Evolutionary conservation across 2,113 vertebrate species (phyloP).

Genomic region (Pseudopodoces humilis): DNA sequence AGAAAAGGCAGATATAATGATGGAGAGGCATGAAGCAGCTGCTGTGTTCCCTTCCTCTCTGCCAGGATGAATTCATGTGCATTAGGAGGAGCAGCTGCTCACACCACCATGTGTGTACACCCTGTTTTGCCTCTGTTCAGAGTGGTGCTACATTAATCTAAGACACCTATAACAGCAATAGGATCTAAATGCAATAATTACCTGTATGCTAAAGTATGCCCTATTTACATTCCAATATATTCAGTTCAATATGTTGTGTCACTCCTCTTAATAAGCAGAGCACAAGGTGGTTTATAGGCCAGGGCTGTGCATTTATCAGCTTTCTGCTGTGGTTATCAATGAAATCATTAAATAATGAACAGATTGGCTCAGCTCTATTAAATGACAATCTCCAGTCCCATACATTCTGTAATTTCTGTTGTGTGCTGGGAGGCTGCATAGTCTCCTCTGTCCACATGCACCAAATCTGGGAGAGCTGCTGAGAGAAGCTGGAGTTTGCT

Average conservation of each 20-base stretch:
- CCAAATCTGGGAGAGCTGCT: not conserved
- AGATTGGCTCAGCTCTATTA: constrained; percentile 44
- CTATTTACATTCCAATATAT: not conserved
- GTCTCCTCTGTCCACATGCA: not conserved
- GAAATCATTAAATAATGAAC: constrained; percentile 70
- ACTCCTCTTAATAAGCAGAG: constrained; percentile 58
- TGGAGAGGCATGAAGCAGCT: not conserved
- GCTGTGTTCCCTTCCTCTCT: not conserved
- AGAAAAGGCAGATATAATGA: not conserved
- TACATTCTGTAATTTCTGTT: not conserved
- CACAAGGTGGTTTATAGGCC: constrained; percentile 44
- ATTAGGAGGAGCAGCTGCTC: not conserved
- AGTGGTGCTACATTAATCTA: not conserved
- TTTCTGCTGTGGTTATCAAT: constrained; percentile 42
- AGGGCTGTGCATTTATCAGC: constrained; percentile 36
- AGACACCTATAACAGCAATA: not conserved
- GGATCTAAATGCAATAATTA: constrained; percentile 19
- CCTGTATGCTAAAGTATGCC: not conserved
- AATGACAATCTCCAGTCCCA: constrained; percentile 14
- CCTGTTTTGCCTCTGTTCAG: not conserved
- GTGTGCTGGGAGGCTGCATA: not conserved
- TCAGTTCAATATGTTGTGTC: constrained; percentile 28
- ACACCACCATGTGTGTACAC: not conserved
- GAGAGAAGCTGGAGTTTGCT: not conserved
- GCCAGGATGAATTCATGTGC: not conserved